These are phyloP conservation scores for Yponomeuta evonymella DNA, from an alignment of 2,888 invertebrate species.

Conservation along the genomic window DNA sequence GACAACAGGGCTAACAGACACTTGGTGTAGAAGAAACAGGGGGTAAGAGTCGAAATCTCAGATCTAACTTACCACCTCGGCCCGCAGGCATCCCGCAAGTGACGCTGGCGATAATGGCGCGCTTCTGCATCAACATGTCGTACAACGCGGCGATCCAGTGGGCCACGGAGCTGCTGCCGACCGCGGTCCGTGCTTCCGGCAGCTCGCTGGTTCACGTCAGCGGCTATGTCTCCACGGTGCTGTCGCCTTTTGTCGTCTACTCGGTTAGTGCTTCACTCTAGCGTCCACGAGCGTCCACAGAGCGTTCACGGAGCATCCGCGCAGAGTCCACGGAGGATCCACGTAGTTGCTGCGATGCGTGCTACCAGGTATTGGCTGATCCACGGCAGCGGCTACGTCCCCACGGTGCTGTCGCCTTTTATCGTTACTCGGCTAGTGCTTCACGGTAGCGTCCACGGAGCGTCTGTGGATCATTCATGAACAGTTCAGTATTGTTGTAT, in stretches of 20 bases:
- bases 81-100: conserved; percentile 51
- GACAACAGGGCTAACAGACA: no score
- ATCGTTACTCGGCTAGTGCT: conserved; percentile 57
- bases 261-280: conserved; percentile 41
- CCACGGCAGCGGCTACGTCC: conserved; percentile 62
- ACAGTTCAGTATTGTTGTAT: conserved; percentile 41
- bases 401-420: conserved; percentile 56
- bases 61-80: not conserved
- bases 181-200: conserved; percentile 58
- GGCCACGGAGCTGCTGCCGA: conserved; percentile 64
- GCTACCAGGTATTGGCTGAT: conserved; percentile 61
- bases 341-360: conserved; percentile 61
- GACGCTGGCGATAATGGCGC: conserved; percentile 53
- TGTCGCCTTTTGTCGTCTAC: conserved; percentile 63
- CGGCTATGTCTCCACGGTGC: conserved; percentile 53
- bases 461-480: conserved; percentile 50
- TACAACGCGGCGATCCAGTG: conserved; percentile 66
- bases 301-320: no score
- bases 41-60: not conserved
- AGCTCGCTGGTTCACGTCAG: conserved; percentile 63
- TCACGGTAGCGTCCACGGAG: conserved; percentile 53
- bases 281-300: no score
- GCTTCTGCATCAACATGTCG: conserved; percentile 67
- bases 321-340: conserved; percentile 13
- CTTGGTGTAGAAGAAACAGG: no score